Evolutionary conservation across 2,888 invertebrate genomes (phyloP).

Genomic region (Diplazon laetatorius): DNA sequence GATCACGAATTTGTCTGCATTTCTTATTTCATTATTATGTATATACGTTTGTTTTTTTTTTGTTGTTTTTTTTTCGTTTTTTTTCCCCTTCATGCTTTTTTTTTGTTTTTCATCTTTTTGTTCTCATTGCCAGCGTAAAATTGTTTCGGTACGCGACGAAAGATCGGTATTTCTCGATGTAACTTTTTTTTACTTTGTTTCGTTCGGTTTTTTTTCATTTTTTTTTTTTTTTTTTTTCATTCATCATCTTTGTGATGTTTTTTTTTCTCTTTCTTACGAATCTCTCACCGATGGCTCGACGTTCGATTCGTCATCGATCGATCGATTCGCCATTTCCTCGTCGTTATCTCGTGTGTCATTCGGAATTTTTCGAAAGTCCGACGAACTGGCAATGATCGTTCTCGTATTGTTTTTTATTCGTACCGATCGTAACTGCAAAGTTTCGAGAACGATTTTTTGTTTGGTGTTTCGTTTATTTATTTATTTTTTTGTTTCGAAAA

Average conservation of each 20-base stretch:
- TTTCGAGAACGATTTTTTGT: conserved; percentile 43
- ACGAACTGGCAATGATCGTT: conserved; percentile 47
- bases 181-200: conserved; percentile 27
- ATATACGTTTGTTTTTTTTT: too few species aligned
- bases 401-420: conserved; percentile 11
- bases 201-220: conserved; percentile 39
- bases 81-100: too few species aligned
- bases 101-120: not conserved
- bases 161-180: conserved; percentile 4
- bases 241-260: conserved; percentile 39
- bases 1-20: conserved; percentile 32
- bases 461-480: too few species aligned
- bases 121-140: not conserved
- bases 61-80: not conserved
- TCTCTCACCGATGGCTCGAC: conserved; percentile 36
- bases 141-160: conserved; percentile 8
- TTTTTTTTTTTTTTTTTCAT: conserved; percentile 42
- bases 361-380: conserved; percentile 25
- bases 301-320: conserved; percentile 11
- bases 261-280: conserved; percentile 42
- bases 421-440: conserved; percentile 46
- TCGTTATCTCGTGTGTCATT: not conserved
- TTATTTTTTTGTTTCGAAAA: not conserved
- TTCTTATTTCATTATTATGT: too few species aligned
- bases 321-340: not conserved